These are phyloP conservation scores for Leucania comma DNA, from an alignment of 2,888 invertebrate species.

Conservation along the genomic window DNA sequence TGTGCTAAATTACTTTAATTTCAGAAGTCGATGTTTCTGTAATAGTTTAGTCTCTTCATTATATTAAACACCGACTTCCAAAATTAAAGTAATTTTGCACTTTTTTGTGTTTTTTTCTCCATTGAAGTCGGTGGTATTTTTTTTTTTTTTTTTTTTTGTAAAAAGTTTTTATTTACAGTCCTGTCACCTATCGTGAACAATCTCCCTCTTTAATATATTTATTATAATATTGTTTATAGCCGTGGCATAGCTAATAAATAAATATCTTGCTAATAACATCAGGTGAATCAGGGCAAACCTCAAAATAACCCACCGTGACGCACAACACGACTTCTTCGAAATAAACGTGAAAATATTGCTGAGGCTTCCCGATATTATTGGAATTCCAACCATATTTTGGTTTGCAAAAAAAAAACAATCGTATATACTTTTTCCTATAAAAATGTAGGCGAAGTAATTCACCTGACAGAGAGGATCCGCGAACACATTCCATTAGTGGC, in stretches of 20 bases:
- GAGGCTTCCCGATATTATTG: constrained; percentile 2
- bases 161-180: background rate
- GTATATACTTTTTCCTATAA: constrained; percentile 24
- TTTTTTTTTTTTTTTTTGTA: no score
- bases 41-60: no score
- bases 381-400: constrained; percentile 43
- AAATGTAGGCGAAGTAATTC: constrained; percentile 32
- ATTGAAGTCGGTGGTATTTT: no score
- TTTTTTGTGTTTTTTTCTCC: no score
- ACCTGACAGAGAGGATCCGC: constrained; percentile 13
- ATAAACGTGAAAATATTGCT: constrained; percentile 16
- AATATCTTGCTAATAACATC: constrained; percentile 14
- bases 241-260: background rate
- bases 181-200: background rate
- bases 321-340: constrained; percentile 9
- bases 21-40: no score
- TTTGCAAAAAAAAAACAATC: constrained; percentile 5
- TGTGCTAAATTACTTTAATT: no score
- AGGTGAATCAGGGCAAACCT: background rate
- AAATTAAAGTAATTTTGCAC: no score
- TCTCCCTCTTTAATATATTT: background rate
- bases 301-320: constrained; percentile 3
- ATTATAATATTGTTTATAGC: constrained; percentile 9
- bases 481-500: constrained; percentile 44
- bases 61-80: no score